A percentile compares a stretch with the other conserved stretches of the same genome.
Evolutionary conservation across 2,888 invertebrate genomes (phyloP).

Genomic region (Formica aserva): DNA sequence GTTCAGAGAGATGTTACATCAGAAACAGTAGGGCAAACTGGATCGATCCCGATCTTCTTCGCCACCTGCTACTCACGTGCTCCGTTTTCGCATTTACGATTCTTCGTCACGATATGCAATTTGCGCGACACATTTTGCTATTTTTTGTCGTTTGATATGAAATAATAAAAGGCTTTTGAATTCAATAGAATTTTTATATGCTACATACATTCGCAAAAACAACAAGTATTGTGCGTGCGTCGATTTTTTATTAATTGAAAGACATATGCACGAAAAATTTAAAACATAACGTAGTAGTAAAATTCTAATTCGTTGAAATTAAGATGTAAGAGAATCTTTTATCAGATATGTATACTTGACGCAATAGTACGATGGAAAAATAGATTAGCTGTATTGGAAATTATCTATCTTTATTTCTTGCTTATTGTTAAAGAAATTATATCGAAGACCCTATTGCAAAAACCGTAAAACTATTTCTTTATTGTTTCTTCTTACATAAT

Average conservation of each 20-base stretch:
- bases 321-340: constrained; percentile 37
- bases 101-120: constrained; percentile 55
- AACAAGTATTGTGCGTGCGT: background rate
- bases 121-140: constrained; percentile 49
- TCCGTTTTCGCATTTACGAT: constrained; percentile 49
- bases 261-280: constrained; percentile 17
- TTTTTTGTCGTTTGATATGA: constrained; percentile 13
- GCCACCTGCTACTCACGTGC: constrained; percentile 69
- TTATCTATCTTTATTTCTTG: background rate
- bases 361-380: background rate
- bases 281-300: background rate
- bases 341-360: constrained; percentile 7
- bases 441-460: background rate
- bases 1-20: constrained; percentile 56
- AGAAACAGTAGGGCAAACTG: constrained; percentile 62
- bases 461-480: background rate
- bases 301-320: background rate
- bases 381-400: background rate
- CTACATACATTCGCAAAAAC: constrained; percentile 1
- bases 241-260: constrained; percentile 7
- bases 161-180: constrained; percentile 29
- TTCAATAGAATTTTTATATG: constrained; percentile 11
- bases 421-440: background rate
- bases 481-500: background rate
- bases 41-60: constrained; percentile 61